Evolutionary conservation across 1,140 invertebrate genomes (phyloP).

Genomic region (Mycetomoellerius zeteki): DNA sequence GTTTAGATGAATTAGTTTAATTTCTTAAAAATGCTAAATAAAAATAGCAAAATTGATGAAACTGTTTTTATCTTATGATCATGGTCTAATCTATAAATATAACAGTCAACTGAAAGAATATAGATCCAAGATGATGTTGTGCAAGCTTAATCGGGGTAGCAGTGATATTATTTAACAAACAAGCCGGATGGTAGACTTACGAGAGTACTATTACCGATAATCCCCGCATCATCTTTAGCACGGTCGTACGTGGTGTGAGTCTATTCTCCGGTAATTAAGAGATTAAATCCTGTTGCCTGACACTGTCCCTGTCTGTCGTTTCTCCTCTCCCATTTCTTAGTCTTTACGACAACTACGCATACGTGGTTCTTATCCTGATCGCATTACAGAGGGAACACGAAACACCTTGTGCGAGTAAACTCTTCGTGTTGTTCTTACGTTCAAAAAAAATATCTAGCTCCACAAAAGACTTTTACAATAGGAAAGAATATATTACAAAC

Average conservation of each 20-base stretch:
- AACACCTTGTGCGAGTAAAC: conserved; percentile 51
- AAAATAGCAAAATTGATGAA: neutral
- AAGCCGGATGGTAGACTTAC: conserved; percentile 85
- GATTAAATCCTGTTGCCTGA: conserved; percentile 83
- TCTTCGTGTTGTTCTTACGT: neutral
- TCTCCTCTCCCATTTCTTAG: conserved; percentile 32
- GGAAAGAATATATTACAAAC: neutral
- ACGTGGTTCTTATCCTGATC: conserved; percentile 62
- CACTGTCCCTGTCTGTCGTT: conserved; percentile 54
- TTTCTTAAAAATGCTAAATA: neutral
- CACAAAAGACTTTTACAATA: neutral
- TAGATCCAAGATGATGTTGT: conserved; percentile 65
- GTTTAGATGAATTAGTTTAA: neutral
- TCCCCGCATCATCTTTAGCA: conserved; percentile 77
- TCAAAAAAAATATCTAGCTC: conserved; percentile 23
- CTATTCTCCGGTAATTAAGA: conserved; percentile 83
- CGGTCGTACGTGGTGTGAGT: conserved; percentile 66
- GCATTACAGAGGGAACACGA: conserved; percentile 55
- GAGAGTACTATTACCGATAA: conserved; percentile 82
- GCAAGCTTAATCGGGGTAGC: conserved; percentile 69
- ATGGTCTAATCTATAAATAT: neutral
- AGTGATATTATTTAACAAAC: conserved; percentile 86
- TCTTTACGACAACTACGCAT: conserved; percentile 16
- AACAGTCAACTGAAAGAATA: neutral
- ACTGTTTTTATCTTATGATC: neutral